Evolutionary conservation across 2,888 invertebrate species (phyloP).

Genomic region (Torymus texanus): DNA sequence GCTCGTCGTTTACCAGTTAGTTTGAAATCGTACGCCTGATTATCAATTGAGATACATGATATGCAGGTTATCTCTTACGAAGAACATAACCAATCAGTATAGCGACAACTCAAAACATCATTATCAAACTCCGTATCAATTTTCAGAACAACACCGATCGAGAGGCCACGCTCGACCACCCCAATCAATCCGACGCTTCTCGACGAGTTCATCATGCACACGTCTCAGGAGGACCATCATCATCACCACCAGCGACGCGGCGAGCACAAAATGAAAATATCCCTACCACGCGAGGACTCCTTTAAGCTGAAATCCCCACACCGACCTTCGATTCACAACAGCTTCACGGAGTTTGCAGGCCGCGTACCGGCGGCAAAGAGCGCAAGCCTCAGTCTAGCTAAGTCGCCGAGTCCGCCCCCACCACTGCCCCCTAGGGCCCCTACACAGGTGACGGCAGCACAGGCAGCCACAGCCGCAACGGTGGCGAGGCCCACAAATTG

Average conservation of each 20-base stretch:
- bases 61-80: no score
- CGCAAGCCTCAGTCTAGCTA: slow-evolving; percentile 49
- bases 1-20: no score
- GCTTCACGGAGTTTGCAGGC: slow-evolving; percentile 81
- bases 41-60: no score
- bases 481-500: slow-evolving; percentile 78
- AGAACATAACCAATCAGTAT: no score
- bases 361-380: slow-evolving; percentile 77
- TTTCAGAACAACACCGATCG: slow-evolving; percentile 82
- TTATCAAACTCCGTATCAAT: background rate
- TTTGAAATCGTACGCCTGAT: no score
- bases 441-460: slow-evolving; percentile 65
- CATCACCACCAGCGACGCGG: slow-evolving; percentile 68
- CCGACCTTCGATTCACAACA: slow-evolving; percentile 71
- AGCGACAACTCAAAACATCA: background rate
- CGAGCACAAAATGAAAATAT: slow-evolving; percentile 83
- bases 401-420: slow-evolving; percentile 72
- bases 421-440: slow-evolving; percentile 70
- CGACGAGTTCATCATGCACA: slow-evolving; percentile 81
- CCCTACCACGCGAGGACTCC: slow-evolving; percentile 79
- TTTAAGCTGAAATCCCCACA: slow-evolving; percentile 75
- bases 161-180: slow-evolving; percentile 84
- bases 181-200: slow-evolving; percentile 84
- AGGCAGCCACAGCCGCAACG: slow-evolving; percentile 58
- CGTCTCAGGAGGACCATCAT: slow-evolving; percentile 60